Conservation (phyloP, 2,113 vertebrate genomes). For the Speoplatyrhinus poulsoni region DNA sequence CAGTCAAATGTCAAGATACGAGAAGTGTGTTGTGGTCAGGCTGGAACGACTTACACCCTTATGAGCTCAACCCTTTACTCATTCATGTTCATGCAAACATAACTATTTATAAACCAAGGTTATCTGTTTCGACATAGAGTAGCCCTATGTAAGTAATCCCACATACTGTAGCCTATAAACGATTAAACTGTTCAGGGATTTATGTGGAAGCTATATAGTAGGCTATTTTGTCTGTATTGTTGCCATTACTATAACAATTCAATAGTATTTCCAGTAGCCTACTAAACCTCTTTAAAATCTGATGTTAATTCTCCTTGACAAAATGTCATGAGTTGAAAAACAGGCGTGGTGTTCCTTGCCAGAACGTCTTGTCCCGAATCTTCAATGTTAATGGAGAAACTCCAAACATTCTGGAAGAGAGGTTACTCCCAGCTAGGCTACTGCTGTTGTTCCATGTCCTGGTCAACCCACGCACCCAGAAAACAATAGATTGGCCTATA, state of each 20-base stretch:
- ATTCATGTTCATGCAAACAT: neutral
- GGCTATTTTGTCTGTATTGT: too few relatives aligned
- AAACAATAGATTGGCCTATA: constrained; percentile 58
- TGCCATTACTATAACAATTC: too few relatives aligned
- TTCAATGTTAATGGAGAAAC: constrained; percentile 43
- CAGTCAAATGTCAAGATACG: too few relatives aligned
- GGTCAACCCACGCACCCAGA: constrained; percentile 47
- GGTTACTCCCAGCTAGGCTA: constrained; percentile 59
- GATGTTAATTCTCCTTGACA: neutral
- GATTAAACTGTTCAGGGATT: neutral
- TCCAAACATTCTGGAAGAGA: constrained; percentile 52
- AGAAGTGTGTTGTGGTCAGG: too few relatives aligned
- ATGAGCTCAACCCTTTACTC: too few relatives aligned
- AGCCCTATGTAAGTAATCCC: too few relatives aligned
- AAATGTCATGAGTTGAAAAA: neutral
- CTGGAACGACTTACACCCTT: too few relatives aligned
- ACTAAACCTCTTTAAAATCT: neutral
- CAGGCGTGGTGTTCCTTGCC: neutral
- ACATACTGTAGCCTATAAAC: neutral
- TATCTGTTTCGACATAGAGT: too few relatives aligned
- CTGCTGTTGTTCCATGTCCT: constrained; percentile 38
- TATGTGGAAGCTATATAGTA: neutral
- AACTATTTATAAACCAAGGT: neutral
- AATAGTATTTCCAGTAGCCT: neutral
- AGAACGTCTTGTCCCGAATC: constrained; percentile 45